A percentile compares a stretch with the other conserved stretches of the same genome.
phyloP scores from a whole-genome alignment of 1,140 invertebrate species.

The Atta cephalotes region DNA sequence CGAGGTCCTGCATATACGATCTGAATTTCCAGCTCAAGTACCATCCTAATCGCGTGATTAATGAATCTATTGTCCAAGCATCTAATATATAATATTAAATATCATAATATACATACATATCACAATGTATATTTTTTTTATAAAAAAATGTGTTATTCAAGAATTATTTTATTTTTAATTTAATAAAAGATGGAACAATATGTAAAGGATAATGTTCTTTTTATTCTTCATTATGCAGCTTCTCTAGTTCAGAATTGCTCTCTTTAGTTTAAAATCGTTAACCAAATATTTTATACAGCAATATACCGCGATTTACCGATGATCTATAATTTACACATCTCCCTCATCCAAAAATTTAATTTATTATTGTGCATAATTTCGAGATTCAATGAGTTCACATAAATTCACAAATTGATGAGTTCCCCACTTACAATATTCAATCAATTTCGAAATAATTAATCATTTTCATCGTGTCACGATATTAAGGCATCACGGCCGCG shows the following conservation, averaged over 20 bases:
- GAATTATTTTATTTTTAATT: background rate
- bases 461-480: constrained; percentile 22
- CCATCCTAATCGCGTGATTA: constrained; percentile 64
- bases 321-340: constrained; percentile 6
- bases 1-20: constrained; percentile 42
- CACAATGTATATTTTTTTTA: background rate
- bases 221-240: background rate
- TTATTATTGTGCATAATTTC: background rate
- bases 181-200: background rate
- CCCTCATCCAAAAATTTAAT: constrained; percentile 8
- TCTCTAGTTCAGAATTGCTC: background rate
- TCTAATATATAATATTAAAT: background rate
- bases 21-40: constrained; percentile 62
- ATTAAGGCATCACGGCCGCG: constrained; percentile 31
- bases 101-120: background rate
- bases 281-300: background rate
- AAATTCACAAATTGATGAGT: constrained; percentile 35
- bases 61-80: constrained; percentile 53
- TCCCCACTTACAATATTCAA: background rate
- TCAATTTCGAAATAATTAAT: constrained; percentile 48
- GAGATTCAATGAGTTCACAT: background rate
- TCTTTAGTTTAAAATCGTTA: background rate
- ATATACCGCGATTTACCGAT: background rate
- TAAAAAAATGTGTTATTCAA: background rate
- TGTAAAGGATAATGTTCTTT: background rate